A percentile compares a stretch with the other conserved stretches of the same genome.
phyloP scores from a whole-genome alignment of 2,113 vertebrate species.

The Benitochromis conjunctus region DNA sequence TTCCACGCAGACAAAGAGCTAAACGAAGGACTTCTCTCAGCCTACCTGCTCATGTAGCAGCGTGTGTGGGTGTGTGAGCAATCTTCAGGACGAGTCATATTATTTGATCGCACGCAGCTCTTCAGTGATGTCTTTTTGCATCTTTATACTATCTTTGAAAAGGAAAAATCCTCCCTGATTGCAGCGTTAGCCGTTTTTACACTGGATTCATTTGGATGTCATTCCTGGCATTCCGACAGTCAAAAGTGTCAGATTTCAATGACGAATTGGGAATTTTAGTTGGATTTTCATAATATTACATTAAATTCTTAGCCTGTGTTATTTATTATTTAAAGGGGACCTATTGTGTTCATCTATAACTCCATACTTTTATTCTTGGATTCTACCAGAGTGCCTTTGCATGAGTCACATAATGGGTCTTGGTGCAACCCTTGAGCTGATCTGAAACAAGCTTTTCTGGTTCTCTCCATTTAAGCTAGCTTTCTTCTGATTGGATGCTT shows the following conservation, averaged over 20 bases:
- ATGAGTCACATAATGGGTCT: neutral
- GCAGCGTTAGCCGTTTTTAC: neutral
- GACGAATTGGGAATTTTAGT: neutral
- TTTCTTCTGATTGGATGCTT: neutral
- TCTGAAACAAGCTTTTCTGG: neutral
- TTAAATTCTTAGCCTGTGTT: neutral
- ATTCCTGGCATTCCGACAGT: neutral
- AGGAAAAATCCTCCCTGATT: neutral
- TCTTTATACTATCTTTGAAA: neutral
- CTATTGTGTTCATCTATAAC: neutral
- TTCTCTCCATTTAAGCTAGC: neutral
- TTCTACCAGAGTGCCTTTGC: neutral
- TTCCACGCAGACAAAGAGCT: neutral
- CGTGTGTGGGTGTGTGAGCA: neutral
- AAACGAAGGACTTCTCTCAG: neutral
- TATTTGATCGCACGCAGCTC: neutral
- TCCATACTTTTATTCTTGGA: neutral
- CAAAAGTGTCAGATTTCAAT: neutral
- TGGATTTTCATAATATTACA: neutral
- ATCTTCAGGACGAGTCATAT: neutral
- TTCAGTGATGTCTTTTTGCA: neutral
- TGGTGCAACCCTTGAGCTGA: neutral
- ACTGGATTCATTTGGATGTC: neutral
- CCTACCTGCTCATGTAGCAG: neutral
- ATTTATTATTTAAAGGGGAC: neutral